phyloP scores from a whole-genome alignment of 1,140 invertebrate species.

The Triops longicaudatus region DNA sequence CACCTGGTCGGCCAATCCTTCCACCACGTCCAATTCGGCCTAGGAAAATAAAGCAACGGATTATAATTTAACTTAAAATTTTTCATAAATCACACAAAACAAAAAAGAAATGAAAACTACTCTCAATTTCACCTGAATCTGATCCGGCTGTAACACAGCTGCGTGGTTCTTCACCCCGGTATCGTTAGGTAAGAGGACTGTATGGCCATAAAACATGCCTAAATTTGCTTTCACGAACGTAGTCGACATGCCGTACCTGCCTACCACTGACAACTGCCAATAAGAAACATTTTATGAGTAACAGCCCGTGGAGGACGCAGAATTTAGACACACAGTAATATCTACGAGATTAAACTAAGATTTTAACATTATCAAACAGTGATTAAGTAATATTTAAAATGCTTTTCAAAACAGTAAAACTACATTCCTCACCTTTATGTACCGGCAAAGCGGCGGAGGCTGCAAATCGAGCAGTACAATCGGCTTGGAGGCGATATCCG shows the following conservation, averaged over 20 bases:
- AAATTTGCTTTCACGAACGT: conserved; percentile 80
- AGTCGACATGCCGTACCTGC: conserved; percentile 79
- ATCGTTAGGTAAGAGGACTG: conserved; percentile 62
- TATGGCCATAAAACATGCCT: conserved; percentile 86
- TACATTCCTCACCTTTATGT: conserved; percentile 59
- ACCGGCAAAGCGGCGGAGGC: conserved; percentile 77
- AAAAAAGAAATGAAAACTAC: not conserved
- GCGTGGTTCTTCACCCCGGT: conserved; percentile 41
- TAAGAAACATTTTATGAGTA: no score
- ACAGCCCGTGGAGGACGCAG: no score
- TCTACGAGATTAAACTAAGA: no score
- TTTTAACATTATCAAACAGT: no score
- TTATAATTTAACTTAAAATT: conserved; percentile 31
- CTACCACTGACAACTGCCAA: conserved; percentile 74
- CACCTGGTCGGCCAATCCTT: conserved; percentile 62
- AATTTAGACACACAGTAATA: no score
- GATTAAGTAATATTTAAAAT: no score
- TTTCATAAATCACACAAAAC: conserved; percentile 34
- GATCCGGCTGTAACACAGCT: not conserved
- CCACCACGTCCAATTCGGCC: conserved; percentile 48
- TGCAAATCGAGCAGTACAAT: conserved; percentile 79
- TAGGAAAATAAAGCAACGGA: conserved; percentile 38
- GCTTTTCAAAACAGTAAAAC: conserved; percentile 20
- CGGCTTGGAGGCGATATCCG: conserved; percentile 72
- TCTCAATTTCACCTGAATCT: conserved; percentile 28